Evolutionary conservation across 2,797 vertebrate species (phyloP), one percentile per base, ranked within the genome.

Genomic region (Mus spretus): DNA sequence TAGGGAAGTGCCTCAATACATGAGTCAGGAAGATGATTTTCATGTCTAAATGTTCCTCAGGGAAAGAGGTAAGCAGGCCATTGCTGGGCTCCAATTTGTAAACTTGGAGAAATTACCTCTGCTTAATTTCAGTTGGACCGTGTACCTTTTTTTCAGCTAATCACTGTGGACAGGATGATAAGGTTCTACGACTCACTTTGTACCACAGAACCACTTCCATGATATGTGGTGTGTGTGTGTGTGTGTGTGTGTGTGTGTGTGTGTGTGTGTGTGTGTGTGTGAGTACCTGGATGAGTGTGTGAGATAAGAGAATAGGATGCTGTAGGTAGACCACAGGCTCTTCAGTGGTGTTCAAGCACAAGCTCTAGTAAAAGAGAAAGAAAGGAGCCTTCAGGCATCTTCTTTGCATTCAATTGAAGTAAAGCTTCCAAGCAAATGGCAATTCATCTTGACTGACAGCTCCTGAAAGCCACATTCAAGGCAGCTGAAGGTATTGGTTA

Each of bases 301-400:
- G 12, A 59, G 79, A 14, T 89, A 34, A 59, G 77, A 75, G 47
- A 50, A 80, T 93, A 74, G 28, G 19, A 0, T 31, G 8, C 31
- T 20, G 19, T 9, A 40, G 5, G 6, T 63, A 10, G 63, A 70
- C 44, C 34, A 34, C 1, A 37, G 63, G 65, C 9, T 2, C 84
- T n/a, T 40, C 26, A 65, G 1, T 24, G 26, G 17, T 72, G 28
- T 92, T 92, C 53, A 53, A 11, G 9, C 61, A 40, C 12, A 88
- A 28, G 17, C 90, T 7, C 17, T 95, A 91, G 65, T 91, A 80
- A 79, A 34, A 22, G 40, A 89, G 70, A 95, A 86, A 55, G 53
- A 91, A 94, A 75, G 28, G 47, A 89, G 57, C 26, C 44, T 93
- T 85, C 47, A 40, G 67, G 44, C 75, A 15, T 90, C 26, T 77